Evolutionary conservation across 2,113 vertebrate genomes (phyloP).

Genomic region (Pyrgilauda ruficollis): DNA sequence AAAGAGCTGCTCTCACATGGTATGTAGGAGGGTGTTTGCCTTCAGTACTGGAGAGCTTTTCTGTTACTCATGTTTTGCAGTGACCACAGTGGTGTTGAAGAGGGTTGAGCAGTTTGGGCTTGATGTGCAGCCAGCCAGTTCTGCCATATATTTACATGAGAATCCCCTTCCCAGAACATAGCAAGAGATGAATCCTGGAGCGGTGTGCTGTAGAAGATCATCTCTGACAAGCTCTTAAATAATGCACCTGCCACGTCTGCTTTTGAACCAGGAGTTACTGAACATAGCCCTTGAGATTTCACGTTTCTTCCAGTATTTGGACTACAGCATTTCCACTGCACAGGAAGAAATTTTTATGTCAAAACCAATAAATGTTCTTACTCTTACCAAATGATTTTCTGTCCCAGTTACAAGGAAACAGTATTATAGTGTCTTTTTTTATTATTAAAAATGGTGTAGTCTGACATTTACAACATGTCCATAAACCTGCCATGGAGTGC

Average conservation of each 20-base stretch:
- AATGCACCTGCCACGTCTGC: constrained; percentile 57
- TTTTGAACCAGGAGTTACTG: constrained; percentile 60
- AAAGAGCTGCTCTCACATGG: neutral
- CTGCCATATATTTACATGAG: neutral
- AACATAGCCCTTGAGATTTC: constrained; percentile 58
- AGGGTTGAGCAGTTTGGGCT: neutral
- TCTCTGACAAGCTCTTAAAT: constrained; percentile 76
- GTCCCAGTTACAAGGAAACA: constrained; percentile 58
- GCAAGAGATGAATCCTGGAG: neutral
- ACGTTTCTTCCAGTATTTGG: constrained; percentile 52
- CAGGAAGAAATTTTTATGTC: constrained; percentile 50
- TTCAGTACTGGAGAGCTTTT: neutral
- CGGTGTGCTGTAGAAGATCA: constrained; percentile 49
- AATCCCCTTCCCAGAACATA: neutral
- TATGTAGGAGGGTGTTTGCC: neutral
- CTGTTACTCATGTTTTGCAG: neutral
- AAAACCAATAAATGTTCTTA: constrained; percentile 65
- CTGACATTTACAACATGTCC: constrained; percentile 49
- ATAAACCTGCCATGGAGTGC: constrained; percentile 29
- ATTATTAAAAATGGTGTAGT: constrained; percentile 53
- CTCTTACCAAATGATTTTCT: constrained; percentile 66
- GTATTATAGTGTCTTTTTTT: constrained; percentile 47
- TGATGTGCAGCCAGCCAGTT: neutral
- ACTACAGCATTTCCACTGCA: constrained; percentile 19
- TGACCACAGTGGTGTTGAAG: neutral